A percentile compares a stretch with the other conserved stretches of the same genome.
Evolutionary conservation across 2,797 vertebrate genomes (phyloP).

Genomic region (Eutrigla gurnardus): DNA sequence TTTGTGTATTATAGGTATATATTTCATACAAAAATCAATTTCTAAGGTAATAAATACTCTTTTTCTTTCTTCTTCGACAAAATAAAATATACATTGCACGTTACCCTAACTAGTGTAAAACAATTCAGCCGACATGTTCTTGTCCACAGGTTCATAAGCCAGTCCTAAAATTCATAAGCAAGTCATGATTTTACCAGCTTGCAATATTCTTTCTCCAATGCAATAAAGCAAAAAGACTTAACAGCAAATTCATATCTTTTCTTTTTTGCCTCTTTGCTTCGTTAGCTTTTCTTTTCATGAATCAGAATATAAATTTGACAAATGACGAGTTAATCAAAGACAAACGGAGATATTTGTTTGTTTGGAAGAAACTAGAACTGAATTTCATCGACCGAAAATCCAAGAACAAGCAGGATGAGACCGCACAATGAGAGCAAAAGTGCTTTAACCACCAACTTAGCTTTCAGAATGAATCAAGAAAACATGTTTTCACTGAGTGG

Average conservation of each 20-base stretch:
- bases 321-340: background rate
- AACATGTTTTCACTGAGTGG: background rate
- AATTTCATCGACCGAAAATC: background rate
- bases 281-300: background rate
- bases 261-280: background rate
- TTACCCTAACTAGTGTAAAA: slow-evolving; percentile 25
- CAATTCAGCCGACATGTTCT: background rate
- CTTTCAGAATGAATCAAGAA: background rate
- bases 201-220: background rate
- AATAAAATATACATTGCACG: slow-evolving; percentile 50
- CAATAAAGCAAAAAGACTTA: slow-evolving; percentile 6
- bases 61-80: slow-evolving; percentile 25
- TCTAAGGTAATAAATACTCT: slow-evolving; percentile 54
- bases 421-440: too few relatives aligned
- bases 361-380: background rate
- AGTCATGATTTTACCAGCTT: background rate
- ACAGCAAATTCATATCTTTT: background rate
- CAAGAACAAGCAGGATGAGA: too few relatives aligned
- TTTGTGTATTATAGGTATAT: slow-evolving; percentile 19
- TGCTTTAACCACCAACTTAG: background rate
- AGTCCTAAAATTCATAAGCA: background rate
- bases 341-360: background rate
- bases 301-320: background rate
- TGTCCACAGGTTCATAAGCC: background rate
- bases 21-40: slow-evolving; percentile 42